phyloP scores from a whole-genome alignment of 2,888 invertebrate genomes.

The Allophyes oxyacanthae region DNA sequence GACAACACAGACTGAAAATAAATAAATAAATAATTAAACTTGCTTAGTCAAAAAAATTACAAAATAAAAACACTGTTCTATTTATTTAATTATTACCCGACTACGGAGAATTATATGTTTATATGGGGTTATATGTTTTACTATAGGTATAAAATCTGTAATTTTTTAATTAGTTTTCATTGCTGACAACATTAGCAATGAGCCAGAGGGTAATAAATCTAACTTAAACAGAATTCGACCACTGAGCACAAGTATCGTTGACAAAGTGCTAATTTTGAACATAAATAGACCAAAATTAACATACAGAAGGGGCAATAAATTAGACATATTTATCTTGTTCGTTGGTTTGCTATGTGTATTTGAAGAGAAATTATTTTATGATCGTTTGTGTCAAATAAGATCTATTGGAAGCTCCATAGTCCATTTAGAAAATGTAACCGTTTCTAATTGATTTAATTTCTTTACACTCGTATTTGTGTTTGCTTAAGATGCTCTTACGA shows the following conservation, averaged over 20 bases:
- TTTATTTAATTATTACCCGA: too few relatives aligned
- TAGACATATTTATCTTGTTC: conserved; percentile 11
- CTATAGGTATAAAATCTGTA: conserved; percentile 9
- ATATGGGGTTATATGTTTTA: too few relatives aligned
- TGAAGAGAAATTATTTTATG: conserved; percentile 1
- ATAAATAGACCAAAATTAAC: conserved; percentile 60
- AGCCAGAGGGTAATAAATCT: conserved; percentile 45
- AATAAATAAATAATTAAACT: too few relatives aligned
- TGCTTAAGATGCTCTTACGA: too few relatives aligned
- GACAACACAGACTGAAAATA: too few relatives aligned
- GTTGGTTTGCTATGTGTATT: conserved; percentile 8
- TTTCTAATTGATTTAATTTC: background rate
- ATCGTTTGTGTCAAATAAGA: background rate
- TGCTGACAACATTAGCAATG: conserved; percentile 24
- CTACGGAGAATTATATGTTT: too few relatives aligned
- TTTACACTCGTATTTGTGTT: too few relatives aligned
- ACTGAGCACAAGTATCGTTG: conserved; percentile 33
- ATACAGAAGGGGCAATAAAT: conserved; percentile 45
- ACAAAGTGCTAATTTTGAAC: conserved; percentile 55
- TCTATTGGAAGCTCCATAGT: background rate
- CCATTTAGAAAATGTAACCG: background rate
- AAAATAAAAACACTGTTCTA: too few relatives aligned
- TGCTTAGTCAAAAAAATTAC: too few relatives aligned
- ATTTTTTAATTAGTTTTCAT: conserved; percentile 14
- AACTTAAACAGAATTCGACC: conserved; percentile 50